Evolutionary conservation across 2,797 vertebrate genomes (phyloP), one percentile per base, ranked within the genome.

Genomic region (Merluccius polli): DNA sequence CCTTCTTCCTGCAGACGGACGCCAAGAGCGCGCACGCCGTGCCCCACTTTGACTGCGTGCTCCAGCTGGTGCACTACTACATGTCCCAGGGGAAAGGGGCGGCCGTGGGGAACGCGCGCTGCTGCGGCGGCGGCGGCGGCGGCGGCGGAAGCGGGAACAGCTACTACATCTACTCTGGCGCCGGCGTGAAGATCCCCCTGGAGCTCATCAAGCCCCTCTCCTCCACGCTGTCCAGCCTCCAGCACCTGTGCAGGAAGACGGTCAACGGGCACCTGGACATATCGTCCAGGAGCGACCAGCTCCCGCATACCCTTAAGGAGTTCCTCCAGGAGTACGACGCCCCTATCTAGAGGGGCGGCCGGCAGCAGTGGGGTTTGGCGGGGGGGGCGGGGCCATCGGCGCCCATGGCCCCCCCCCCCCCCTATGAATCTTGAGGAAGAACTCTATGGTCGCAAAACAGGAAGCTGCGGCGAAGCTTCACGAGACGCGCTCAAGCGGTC

Each of bases 211-310:
- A 92, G 80, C 97, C 98, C 0, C 93, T 97, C 3, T 94, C 93
- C 83, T 95, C 93, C 41, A 95, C 85, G 4, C 90, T 97, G 82
- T 96, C 96, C 79, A 95, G 93, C 0, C 89, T 99, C 82, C 96
- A 99, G 89, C 98, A 99, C 83, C 93, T 99, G 81, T 99, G 98
- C 88, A 94, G 97, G 79, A 99, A 97, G 90, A 97, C 97, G 0
- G 96, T 99, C 72, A 99, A 99, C 0, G 95, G 96, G 76, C 95
- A 97, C 86, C 86, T 95, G 90, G 95, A 96, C 87, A 92, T 94
- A 75, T 96, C 95, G 0, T 92, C 94, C 75, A 95, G 94, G 81
- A 93, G 91, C 86, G 95, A 96, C 73, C 94, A 97, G 86, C 94
- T 99, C 82, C 98, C 97, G 0, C 92, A 92, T 76, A 93, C 94